These are phyloP conservation scores for Paralichthys olivaceus DNA, from an alignment of 2,113 vertebrate genomes.

Conservation along the genomic window DNA sequence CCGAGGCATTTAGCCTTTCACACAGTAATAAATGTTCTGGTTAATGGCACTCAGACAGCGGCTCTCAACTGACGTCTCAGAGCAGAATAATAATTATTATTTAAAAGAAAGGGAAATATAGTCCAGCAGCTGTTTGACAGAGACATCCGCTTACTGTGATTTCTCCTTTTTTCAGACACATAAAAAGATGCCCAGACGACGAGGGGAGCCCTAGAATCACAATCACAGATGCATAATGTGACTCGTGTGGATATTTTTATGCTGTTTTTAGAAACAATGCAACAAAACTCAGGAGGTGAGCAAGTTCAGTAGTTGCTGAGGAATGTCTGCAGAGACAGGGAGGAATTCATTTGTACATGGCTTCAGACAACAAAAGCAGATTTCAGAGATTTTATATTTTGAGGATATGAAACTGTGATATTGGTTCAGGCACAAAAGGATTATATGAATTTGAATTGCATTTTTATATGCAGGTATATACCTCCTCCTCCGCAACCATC, in stretches of 20 bases:
- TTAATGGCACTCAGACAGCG: slow-evolving; percentile 20
- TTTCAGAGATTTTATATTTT: slow-evolving; percentile 44
- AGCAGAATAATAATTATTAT: slow-evolving; percentile 10
- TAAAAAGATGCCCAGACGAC: slow-evolving; percentile 11
- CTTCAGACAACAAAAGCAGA: slow-evolving; percentile 43
- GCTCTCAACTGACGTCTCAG: slow-evolving; percentile 2
- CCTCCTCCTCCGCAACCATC: background rate
- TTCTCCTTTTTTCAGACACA: slow-evolving; percentile 28
- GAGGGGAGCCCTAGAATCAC: slow-evolving; percentile 12
- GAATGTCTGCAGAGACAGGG: slow-evolving; percentile 38
- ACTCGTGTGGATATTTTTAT: slow-evolving; percentile 21
- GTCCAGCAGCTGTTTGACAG: slow-evolving; percentile 23
- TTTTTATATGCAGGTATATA: background rate
- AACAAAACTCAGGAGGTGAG: slow-evolving; percentile 38
- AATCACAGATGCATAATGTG: slow-evolving; percentile 43
- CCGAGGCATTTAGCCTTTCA: slow-evolving; percentile 37
- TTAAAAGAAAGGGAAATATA: background rate
- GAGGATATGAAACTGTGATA: slow-evolving; percentile 56
- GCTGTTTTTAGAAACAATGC: slow-evolving; percentile 44
- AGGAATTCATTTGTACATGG: slow-evolving; percentile 45
- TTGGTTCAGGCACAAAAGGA: slow-evolving; percentile 39
- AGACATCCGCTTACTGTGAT: slow-evolving; percentile 35
- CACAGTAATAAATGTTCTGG: slow-evolving; percentile 38
- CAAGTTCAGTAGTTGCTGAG: slow-evolving; percentile 43
- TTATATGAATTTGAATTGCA: slow-evolving; percentile 4